Base-by-base conservation (phyloP, 2,113 vertebrate genomes). In the Halichoerus grypus region DNA sequence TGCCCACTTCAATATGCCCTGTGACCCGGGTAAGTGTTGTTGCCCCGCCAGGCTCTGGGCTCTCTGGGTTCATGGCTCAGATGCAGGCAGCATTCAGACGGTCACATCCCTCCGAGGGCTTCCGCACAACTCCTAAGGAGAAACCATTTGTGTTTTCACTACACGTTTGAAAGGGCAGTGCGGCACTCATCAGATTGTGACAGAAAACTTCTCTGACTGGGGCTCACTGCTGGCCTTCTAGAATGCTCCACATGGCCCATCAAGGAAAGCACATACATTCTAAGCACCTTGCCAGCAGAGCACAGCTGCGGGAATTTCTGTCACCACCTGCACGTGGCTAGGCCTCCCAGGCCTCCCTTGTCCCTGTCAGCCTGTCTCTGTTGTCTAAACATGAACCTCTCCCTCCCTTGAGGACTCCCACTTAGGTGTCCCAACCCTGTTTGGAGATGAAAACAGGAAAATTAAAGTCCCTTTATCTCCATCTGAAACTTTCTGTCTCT, bases 1-100 rank as follows among this genome's bases (percentile, higher is more conserved):
- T 99, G 80, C 99, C 99, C 24, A 99, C 98, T 91, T 99, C 99
- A 2, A 99, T 99, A 98, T 99, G 99, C 97, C 99, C 99, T 0
- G 57, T 99, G 0, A 99, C 99, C 57, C 98, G 99, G 99, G 99
- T 99, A 98, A 98, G 99, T 97, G 57, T 39, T 11, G 28, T 76
- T 4, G 3, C 16, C 87, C 33, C 12, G 0, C 18, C 10, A 12
- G 79, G 28, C 61, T 49, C 51, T 5, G 6, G 22, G 46, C 22
- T 31, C 69, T 72, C 76, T 12, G 4, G 14, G 46, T 26, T 61
- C 59, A 26, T 13, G 2, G 51, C 21, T 80, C 57, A 72, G 57
- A 24, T 18, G 7, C 24, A n/a, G 77, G 81, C 5, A 19, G 42
- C 57, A 31, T 21, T n/a, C 51, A 42, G 12, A n/a, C 1, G 12